Evolutionary conservation across 2,113 vertebrate genomes (phyloP), one percentile per base, ranked within the genome.

Genomic region (Bos taurus): DNA sequence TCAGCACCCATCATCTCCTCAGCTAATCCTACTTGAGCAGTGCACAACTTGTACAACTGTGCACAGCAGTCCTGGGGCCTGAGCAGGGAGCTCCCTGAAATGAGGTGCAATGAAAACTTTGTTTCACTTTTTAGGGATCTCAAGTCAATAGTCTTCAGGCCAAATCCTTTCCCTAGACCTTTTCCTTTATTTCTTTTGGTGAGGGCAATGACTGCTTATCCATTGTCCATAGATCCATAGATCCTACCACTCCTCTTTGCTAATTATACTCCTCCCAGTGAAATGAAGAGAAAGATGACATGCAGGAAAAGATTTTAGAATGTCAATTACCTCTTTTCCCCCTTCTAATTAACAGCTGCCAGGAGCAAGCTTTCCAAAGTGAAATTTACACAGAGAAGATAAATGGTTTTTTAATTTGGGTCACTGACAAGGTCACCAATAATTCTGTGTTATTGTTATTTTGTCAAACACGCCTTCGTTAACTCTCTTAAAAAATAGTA

Each of bases 291-390:
- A 95, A 67, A 60, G 33, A 82, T 87, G 88, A 43, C 54, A 11
- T 0, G n/a, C 1, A 43, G 84, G 67, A 36, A 94, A 78, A 67
- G 95, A 60, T 28, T 90, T 46, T 6, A 57, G 88, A 30, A 96
- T 9, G 54, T 57, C 78, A 82, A 15, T 23, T 11, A 28, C 59
- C 43, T 86, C 82, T 64, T 94, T 52, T 7, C 4, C 60, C 50
- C 43, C 57, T 93, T 93, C 97, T 88, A 97, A 98, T 97, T 96
- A 98, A 90, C 94, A 81, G 92, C 88, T 92, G 96, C 92, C 94
- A 54, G 88, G 21, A 94, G 97, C 94, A 60, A 90, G 95, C 56
- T 77, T 93, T 84, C 85, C 15, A 93, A 86, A 86, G 62, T 86
- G 90, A 87, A 62, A 62, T 43, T 46, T 15, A 33, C 83, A 85